Percentiles rank a stretch among this genome's conserved stretches.
These are phyloP conservation scores for Nephrotoma flavescens DNA, from an alignment of 2,888 invertebrate species.

Conservation along the genomic window DNA sequence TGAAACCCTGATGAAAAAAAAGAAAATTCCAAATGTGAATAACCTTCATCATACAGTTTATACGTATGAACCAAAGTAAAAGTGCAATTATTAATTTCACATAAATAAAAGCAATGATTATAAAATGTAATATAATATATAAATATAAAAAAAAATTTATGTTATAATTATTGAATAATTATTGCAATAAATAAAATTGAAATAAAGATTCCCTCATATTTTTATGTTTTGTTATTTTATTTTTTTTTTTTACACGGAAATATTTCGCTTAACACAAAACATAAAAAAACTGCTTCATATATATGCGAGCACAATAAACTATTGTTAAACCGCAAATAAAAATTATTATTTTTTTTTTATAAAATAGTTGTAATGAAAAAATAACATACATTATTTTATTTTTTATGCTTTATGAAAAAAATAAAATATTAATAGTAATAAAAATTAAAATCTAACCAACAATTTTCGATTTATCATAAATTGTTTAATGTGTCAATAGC, in stretches of 20 bases:
- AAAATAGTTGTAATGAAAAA: background rate
- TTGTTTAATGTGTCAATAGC: background rate
- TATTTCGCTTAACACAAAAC: background rate
- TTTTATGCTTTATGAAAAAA: background rate
- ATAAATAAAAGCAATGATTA: background rate
- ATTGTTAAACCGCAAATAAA: background rate
- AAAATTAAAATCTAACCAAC: background rate
- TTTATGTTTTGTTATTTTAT: background rate
- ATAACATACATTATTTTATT: background rate
- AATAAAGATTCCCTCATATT: background rate
- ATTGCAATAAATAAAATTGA: background rate
- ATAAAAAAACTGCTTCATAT: background rate
- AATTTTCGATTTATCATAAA: background rate
- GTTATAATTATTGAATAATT: background rate
- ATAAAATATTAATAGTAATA: background rate
- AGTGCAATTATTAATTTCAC: background rate
- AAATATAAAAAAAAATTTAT: background rate
- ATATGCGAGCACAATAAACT: background rate
- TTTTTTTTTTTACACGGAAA: background rate
- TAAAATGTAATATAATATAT: background rate
- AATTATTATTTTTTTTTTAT: background rate
- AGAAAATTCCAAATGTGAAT: background rate
- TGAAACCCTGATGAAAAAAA: background rate
- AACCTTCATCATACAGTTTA: background rate
- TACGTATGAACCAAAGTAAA: background rate